Evolutionary conservation across 2,888 invertebrate genomes (phyloP).

Genomic region (Cryptocephalus primarius): DNA sequence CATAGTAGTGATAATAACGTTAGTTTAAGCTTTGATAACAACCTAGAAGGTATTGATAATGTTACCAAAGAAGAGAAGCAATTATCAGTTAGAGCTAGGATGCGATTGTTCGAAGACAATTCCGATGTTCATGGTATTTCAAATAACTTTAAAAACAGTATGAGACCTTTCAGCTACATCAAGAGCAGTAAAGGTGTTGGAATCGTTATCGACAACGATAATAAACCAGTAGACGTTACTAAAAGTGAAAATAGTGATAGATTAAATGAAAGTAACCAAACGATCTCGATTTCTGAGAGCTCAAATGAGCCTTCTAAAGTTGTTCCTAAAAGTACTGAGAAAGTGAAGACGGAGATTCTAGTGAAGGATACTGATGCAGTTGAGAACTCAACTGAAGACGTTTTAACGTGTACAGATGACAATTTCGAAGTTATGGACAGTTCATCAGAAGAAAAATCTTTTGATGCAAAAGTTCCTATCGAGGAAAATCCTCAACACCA

Average conservation of each 20-base stretch:
- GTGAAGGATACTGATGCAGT: background rate
- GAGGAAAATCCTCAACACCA: no score
- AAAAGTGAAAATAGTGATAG: constrained; percentile 8
- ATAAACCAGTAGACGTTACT: constrained; percentile 1
- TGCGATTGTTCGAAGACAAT: constrained; percentile 33
- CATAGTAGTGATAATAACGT: no score
- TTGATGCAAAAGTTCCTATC: no score
- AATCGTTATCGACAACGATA: no score
- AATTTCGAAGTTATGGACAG: no score
- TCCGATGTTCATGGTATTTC: constrained; percentile 18
- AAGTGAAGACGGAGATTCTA: no score
- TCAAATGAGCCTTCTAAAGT: background rate
- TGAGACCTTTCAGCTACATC: no score
- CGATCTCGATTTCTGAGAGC: no score
- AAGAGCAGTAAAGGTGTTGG: no score
- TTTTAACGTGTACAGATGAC: background rate
- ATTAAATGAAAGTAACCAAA: constrained; percentile 4
- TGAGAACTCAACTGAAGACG: constrained; percentile 1
- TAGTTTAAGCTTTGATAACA: no score
- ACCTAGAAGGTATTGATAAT: constrained; percentile 13
- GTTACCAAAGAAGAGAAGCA: constrained; percentile 32
- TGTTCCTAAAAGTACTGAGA: background rate
- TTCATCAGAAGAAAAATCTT: no score
- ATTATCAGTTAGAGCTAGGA: constrained; percentile 34
- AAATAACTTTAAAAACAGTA: constrained; percentile 5